phyloP scores from a whole-genome alignment of 2,888 invertebrate species.

The Temnothorax ravouxi region DNA sequence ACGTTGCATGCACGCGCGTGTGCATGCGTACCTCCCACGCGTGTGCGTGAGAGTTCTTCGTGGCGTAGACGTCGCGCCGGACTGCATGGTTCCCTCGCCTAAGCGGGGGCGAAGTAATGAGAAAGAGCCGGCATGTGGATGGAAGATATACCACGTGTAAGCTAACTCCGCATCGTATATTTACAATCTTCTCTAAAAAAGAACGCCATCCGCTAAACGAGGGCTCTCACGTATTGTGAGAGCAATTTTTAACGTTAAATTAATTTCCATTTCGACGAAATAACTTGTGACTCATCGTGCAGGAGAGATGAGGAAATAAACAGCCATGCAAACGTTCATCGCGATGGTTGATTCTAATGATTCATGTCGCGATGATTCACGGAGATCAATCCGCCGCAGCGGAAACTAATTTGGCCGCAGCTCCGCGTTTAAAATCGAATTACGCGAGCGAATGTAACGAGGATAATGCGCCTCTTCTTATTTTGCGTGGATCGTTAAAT shows the following conservation, averaged over 20 bases:
- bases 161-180: conserved; percentile 21
- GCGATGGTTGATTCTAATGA: background rate
- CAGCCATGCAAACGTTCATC: background rate
- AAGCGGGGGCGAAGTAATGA: conserved; percentile 43
- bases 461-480: conserved; percentile 27
- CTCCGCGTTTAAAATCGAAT: conserved; percentile 17
- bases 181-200: background rate
- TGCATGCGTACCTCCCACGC: conserved; percentile 19
- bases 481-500: conserved; percentile 42
- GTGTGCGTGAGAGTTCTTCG: conserved; percentile 44
- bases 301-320: background rate
- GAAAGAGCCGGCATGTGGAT: conserved; percentile 47
- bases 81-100: conserved; percentile 24
- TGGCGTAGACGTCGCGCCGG: conserved; percentile 38
- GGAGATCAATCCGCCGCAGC: background rate
- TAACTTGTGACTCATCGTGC: background rate
- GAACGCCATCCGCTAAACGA: background rate
- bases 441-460: conserved; percentile 33
- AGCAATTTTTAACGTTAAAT: background rate
- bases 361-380: conserved; percentile 11
- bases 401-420: background rate
- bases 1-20: background rate
- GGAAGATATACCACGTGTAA: conserved; percentile 24
- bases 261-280: background rate
- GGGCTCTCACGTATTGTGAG: background rate